These are phyloP conservation scores for Sparus aurata DNA, from an alignment of 2,797 vertebrate species.

Conservation along the genomic window DNA sequence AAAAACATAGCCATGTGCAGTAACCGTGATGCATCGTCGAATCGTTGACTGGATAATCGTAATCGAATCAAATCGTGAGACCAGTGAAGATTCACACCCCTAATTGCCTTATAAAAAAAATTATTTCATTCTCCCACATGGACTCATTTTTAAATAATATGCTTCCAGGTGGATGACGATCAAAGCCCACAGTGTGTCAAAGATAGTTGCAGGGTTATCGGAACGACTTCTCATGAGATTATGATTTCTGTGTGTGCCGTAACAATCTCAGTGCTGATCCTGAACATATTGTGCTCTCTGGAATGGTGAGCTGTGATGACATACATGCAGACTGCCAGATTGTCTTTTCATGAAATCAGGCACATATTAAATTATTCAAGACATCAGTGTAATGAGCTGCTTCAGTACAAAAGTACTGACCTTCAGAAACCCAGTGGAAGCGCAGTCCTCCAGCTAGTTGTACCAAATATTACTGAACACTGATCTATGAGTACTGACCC, in stretches of 20 bases:
- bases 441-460: conserved; percentile 11
- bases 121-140: background rate
- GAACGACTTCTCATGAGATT: conserved; percentile 32
- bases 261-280: conserved; percentile 12
- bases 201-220: conserved; percentile 30
- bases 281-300: conserved; percentile 20
- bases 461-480: conserved; percentile 29
- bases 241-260: conserved; percentile 10
- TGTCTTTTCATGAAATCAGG: conserved; percentile 4
- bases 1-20: no score
- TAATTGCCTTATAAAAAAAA: conserved; percentile 11
- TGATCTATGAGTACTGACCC: conserved; percentile 23
- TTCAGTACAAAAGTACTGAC: conserved; percentile 24
- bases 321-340: background rate
- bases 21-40: no score
- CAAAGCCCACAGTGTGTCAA: conserved; percentile 5
- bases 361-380: conserved; percentile 17
- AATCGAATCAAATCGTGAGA: no score
- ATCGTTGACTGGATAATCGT: no score
- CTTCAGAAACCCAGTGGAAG: conserved; percentile 20
- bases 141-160: conserved; percentile 7
- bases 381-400: conserved; percentile 25
- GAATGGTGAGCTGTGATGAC: conserved; percentile 12
- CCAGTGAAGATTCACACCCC: no score
- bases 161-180: conserved; percentile 11